Evolutionary conservation across 2,797 vertebrate genomes (phyloP).

Genomic region (Gallirallus australis): DNA sequence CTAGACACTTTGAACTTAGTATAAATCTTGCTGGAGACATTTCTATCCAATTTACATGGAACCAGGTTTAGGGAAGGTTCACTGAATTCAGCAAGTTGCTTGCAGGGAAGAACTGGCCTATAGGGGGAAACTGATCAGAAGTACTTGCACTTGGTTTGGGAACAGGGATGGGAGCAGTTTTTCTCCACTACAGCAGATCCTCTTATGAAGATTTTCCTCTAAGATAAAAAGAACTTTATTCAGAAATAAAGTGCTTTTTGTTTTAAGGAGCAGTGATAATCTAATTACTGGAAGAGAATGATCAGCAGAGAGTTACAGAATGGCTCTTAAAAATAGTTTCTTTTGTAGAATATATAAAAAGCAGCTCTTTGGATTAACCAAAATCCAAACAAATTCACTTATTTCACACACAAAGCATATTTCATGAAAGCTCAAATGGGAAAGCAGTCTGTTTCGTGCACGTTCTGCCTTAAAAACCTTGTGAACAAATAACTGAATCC

Average conservation of each 20-base stretch:
- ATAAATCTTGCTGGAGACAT: not conserved
- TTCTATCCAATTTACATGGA: not conserved
- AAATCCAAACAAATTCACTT: not conserved
- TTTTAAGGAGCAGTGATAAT: not conserved
- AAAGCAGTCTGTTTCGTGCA: not conserved
- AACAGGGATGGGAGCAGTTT: not conserved
- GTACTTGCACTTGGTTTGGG: not conserved
- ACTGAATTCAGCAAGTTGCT: not conserved
- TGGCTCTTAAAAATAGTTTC: not conserved
- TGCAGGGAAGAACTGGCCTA: not conserved
- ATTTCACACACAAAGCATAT: not conserved
- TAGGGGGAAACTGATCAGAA: not conserved
- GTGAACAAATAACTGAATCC: not conserved
- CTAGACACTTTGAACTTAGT: not conserved
- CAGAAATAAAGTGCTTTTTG: not conserved
- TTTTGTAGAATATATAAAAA: not conserved
- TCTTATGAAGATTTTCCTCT: not conserved
- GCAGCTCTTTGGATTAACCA: not conserved
- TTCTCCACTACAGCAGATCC: not conserved
- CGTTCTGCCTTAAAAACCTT: not conserved
- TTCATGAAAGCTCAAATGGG: not conserved
- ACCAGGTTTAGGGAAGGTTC: not conserved
- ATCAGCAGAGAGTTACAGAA: not conserved
- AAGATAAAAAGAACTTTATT: not conserved
- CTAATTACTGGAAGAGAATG: not conserved